Conservation (phyloP, 2,113 vertebrate species). For the Phrynocephalus versicolor region DNA sequence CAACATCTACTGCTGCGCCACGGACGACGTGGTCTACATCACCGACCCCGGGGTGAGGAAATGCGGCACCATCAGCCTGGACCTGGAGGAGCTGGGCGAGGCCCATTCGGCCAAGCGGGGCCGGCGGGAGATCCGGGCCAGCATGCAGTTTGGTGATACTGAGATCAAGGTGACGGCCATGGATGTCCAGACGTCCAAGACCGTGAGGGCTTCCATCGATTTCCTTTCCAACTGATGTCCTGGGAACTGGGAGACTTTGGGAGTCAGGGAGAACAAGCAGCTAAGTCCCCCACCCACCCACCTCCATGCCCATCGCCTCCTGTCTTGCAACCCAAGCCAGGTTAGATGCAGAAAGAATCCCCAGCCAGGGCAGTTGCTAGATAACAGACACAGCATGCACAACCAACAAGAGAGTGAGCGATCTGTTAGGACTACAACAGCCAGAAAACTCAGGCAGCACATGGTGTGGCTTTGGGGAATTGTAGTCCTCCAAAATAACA, state of each 20-base stretch:
- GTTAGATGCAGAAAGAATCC: not conserved
- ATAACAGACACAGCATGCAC: too few species aligned
- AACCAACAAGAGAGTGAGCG: too few species aligned
- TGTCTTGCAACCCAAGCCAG: too few species aligned
- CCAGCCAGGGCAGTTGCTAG: not conserved
- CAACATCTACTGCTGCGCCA: slow-evolving; percentile 91
- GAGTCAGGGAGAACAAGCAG: not conserved
- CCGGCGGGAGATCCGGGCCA: slow-evolving; percentile 89
- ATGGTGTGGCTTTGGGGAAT: too few species aligned
- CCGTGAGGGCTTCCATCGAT: slow-evolving; percentile 88
- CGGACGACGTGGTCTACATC: slow-evolving; percentile 89
- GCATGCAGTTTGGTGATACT: slow-evolving; percentile 97
- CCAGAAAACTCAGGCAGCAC: too few species aligned
- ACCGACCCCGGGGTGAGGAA: slow-evolving; percentile 90
- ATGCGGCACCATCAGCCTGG: slow-evolving; percentile 90
- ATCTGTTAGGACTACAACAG: not conserved
- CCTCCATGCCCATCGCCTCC: too few species aligned
- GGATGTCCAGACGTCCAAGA: slow-evolving; percentile 83
- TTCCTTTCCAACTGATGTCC: slow-evolving; percentile 88
- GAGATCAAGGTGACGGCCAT: slow-evolving; percentile 94
- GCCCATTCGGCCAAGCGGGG: not conserved
- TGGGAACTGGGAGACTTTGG: accelerated
- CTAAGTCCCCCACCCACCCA: not conserved
- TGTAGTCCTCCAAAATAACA: too few species aligned
- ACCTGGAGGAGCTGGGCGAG: slow-evolving; percentile 74